Evolutionary conservation across 2,888 invertebrate species (phyloP).

Genomic region (Drosophila meridionalis): DNA sequence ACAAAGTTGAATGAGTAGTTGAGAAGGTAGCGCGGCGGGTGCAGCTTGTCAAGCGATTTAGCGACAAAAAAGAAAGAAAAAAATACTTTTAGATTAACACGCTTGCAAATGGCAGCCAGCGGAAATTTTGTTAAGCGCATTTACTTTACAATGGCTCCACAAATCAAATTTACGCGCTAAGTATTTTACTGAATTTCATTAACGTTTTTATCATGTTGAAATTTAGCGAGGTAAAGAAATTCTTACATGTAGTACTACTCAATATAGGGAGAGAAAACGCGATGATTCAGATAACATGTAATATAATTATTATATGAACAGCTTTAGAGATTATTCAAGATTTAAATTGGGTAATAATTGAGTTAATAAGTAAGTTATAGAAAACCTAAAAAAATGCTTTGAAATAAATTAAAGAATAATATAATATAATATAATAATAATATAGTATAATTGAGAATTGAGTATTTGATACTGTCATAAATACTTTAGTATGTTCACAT

Average conservation of each 20-base stretch:
- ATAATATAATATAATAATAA: no score
- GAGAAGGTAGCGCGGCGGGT: background rate
- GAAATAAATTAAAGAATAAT: no score
- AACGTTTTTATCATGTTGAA: background rate
- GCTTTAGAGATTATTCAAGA: background rate
- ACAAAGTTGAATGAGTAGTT: constrained; percentile 36
- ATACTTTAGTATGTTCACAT: no score
- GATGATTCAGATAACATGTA: background rate
- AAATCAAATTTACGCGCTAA: constrained; percentile 3
- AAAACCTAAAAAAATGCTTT: no score
- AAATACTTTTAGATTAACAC: constrained; percentile 32
- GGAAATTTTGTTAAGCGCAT: constrained; percentile 16
- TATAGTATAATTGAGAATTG: no score
- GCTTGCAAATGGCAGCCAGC: constrained; percentile 19
- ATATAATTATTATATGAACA: background rate
- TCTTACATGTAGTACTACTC: background rate
- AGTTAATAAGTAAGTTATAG: no score
- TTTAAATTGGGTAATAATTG: no score
- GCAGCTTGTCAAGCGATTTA: constrained; percentile 35
- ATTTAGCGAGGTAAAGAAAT: background rate
- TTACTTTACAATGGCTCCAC: constrained; percentile 6
- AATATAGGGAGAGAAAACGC: background rate
- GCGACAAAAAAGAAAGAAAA: background rate
- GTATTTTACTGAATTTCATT: background rate
- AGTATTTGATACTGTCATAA: no score